Conservation (phyloP, 2,113 vertebrate species). For the Psephotus haematonotus region DNA sequence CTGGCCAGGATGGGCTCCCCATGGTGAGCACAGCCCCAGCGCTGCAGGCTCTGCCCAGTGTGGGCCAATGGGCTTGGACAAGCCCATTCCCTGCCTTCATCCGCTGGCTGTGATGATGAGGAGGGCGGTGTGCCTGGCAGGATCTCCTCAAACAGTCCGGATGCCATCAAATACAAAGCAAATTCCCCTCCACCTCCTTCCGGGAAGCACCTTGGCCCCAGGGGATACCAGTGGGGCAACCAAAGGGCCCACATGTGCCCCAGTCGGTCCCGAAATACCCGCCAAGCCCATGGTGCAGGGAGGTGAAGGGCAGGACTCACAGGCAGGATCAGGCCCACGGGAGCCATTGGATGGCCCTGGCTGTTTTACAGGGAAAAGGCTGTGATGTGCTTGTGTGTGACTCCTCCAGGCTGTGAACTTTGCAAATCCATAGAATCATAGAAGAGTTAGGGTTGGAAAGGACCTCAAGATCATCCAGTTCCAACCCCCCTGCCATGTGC, state of each 20-base stretch:
- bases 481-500: too few relatives aligned
- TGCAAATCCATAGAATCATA: too few relatives aligned
- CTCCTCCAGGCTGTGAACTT: not conserved
- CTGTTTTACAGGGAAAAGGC: not conserved
- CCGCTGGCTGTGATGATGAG: not conserved
- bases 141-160: not conserved
- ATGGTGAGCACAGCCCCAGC: fast-evolving
- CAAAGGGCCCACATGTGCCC: not conserved
- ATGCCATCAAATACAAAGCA: not conserved
- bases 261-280: not conserved
- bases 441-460: too few relatives aligned
- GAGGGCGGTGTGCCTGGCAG: fast-evolving
- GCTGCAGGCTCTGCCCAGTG: not conserved
- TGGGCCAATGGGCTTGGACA: not conserved
- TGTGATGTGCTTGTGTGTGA: fast-evolving
- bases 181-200: not conserved
- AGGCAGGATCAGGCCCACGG: not conserved
- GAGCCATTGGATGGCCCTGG: not conserved
- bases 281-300: fast-evolving
- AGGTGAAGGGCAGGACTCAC: not conserved
- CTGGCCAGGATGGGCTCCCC: not conserved
- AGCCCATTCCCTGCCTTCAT: not conserved
- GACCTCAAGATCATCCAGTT: too few relatives aligned
- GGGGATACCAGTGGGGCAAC: not conserved
- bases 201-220: fast-evolving